A percentile compares a stretch with the other conserved stretches of the same genome.
These are phyloP conservation scores for Microctonus brassicae DNA, from an alignment of 2,888 invertebrate species.

Conservation along the genomic window DNA sequence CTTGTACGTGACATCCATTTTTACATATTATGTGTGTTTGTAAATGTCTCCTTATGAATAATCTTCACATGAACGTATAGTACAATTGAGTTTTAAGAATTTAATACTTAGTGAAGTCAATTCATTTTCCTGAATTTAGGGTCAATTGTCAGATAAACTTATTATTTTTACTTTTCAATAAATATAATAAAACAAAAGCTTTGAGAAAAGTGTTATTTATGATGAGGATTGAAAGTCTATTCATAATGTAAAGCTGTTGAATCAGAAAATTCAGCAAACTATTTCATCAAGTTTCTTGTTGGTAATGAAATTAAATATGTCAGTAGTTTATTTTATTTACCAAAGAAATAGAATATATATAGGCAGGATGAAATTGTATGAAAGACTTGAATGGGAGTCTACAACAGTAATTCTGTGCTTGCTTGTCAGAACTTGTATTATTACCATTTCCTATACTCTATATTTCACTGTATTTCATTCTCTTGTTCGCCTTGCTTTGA, in stretches of 20 bases:
- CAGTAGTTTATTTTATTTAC: constrained; percentile 37
- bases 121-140: neutral
- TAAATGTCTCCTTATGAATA: neutral
- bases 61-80: neutral
- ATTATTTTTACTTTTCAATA: neutral
- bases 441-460: neutral
- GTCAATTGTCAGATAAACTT: neutral
- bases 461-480: neutral
- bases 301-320: constrained; percentile 39
- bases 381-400: constrained; percentile 13
- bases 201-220: neutral
- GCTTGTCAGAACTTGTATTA: neutral
- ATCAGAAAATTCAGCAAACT: neutral
- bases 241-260: neutral
- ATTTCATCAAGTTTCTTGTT: constrained; percentile 1
- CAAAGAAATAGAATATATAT: constrained; percentile 29
- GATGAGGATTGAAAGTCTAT: constrained; percentile 3
- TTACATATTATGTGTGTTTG: neutral
- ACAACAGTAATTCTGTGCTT: constrained; percentile 10
- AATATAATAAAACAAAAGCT: neutral
- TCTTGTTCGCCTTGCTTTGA: neutral
- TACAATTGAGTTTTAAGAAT: neutral
- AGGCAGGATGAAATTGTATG: constrained; percentile 22
- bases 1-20: neutral
- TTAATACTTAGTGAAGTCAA: neutral